These are phyloP conservation scores for Neomonachus schauinslandi DNA, from an alignment of 2,113 vertebrate genomes.

Conservation along the genomic window DNA sequence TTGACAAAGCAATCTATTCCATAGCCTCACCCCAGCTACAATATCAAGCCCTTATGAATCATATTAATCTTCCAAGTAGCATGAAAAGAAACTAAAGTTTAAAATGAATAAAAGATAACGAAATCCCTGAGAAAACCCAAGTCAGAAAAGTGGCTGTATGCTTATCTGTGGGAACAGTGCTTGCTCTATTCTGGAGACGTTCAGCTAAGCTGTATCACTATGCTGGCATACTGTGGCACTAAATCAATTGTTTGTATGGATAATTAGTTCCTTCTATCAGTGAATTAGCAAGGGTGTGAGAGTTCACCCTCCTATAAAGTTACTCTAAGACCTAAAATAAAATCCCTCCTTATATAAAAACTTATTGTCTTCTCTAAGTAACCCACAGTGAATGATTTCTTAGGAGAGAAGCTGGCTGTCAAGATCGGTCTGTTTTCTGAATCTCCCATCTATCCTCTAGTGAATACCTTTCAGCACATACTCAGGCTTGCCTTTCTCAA, in stretches of 20 bases:
- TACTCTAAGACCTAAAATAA: slow-evolving; percentile 59
- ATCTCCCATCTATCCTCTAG: slow-evolving; percentile 23
- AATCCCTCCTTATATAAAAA: slow-evolving; percentile 53
- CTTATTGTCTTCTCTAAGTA: slow-evolving; percentile 55
- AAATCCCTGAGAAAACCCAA: not conserved
- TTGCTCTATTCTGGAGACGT: not conserved
- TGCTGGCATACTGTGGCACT: not conserved
- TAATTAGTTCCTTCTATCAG: not conserved
- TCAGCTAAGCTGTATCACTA: not conserved
- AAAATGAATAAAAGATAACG: slow-evolving; percentile 44
- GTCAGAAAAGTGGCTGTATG: not conserved
- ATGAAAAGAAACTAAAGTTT: not conserved
- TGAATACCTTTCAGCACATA: slow-evolving; percentile 70
- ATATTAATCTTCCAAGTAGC: slow-evolving; percentile 6
- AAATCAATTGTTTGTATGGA: not conserved
- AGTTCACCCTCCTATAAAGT: not conserved
- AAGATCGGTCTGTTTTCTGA: slow-evolving; percentile 59
- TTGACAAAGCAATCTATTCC: not conserved
- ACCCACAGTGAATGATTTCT: slow-evolving; percentile 34
- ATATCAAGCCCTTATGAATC: not conserved
- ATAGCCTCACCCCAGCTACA: not conserved
- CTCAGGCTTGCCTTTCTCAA: slow-evolving; percentile 62
- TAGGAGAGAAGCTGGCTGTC: slow-evolving; percentile 57
- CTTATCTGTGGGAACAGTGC: not conserved
- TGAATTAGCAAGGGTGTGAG: not conserved